These are phyloP conservation scores for Podarcis muralis DNA, from an alignment of 2,113 vertebrate genomes.

Conservation along the genomic window DNA sequence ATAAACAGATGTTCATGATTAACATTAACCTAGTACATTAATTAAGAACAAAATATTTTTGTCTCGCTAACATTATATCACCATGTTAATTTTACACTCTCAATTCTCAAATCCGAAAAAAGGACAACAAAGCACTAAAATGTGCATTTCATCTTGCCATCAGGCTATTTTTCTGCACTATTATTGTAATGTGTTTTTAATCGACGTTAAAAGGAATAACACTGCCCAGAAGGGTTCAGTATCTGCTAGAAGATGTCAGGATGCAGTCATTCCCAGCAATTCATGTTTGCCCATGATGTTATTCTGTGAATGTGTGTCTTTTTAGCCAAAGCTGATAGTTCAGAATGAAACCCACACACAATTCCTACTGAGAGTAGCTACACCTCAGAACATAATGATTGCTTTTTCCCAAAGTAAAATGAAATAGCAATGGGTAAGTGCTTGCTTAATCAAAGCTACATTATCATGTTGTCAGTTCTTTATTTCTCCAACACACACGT, in stretches of 20 bases:
- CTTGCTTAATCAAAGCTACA: neutral
- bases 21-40: constrained; percentile 26
- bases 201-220: neutral
- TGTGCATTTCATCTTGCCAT: neutral
- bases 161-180: neutral
- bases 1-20: constrained; percentile 27
- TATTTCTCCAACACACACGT: neutral
- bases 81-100: neutral
- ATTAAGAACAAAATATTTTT: constrained; percentile 31
- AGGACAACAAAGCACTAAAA: constrained; percentile 19
- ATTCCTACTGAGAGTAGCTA: neutral
- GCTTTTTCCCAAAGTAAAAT: neutral
- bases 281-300: neutral
- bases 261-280: neutral
- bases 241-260: neutral
- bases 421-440: neutral
- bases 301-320: neutral
- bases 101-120: neutral
- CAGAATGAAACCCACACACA: neutral
- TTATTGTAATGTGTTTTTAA: neutral
- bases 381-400: neutral
- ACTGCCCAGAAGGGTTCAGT: neutral
- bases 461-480: neutral
- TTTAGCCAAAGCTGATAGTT: neutral
- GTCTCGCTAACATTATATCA: neutral